These are phyloP conservation scores for Dendrophyllia cribrosa DNA, from an alignment of 64 coral and sea anemone species.

Conservation along the genomic window DNA sequence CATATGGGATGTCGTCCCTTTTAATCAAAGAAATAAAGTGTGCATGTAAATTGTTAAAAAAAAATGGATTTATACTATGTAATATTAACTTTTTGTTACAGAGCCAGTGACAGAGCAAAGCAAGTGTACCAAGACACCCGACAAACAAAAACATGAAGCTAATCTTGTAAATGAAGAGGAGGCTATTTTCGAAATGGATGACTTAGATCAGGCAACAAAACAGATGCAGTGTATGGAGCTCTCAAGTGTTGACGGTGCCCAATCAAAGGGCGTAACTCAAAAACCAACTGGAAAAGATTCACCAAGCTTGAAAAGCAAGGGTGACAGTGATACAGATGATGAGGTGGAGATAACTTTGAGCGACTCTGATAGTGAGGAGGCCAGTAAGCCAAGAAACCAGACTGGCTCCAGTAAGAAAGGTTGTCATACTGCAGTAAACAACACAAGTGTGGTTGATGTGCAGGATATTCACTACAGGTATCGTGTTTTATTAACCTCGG, in stretches of 20 bases:
- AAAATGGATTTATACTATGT: not conserved
- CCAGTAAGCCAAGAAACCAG: not conserved
- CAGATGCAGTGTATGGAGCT: not conserved
- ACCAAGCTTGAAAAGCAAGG: not conserved
- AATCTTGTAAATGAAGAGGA: not conserved
- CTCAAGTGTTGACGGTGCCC: not conserved
- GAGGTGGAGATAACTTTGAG: constrained; percentile 8
- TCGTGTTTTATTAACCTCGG: not conserved
- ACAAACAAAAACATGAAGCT: not conserved
- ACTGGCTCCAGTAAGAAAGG: not conserved
- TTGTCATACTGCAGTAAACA: not conserved
- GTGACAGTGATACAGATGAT: not conserved
- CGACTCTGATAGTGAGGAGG: not conserved
- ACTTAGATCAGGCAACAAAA: constrained; percentile 5
- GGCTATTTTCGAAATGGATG: constrained; percentile 28
- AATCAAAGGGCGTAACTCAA: not conserved
- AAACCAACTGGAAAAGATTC: not conserved
- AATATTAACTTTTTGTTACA: not conserved
- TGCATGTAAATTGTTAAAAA: too few species aligned
- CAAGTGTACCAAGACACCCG: not conserved
- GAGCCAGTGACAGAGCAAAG: not conserved
- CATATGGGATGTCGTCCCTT: too few species aligned
- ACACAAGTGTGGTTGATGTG: not conserved
- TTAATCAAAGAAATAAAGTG: too few species aligned
- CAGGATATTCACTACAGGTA: not conserved